Evolutionary conservation across 2,888 invertebrate genomes (phyloP), one percentile per base, ranked within the genome.

Genomic region (Papilio gigon): DNA sequence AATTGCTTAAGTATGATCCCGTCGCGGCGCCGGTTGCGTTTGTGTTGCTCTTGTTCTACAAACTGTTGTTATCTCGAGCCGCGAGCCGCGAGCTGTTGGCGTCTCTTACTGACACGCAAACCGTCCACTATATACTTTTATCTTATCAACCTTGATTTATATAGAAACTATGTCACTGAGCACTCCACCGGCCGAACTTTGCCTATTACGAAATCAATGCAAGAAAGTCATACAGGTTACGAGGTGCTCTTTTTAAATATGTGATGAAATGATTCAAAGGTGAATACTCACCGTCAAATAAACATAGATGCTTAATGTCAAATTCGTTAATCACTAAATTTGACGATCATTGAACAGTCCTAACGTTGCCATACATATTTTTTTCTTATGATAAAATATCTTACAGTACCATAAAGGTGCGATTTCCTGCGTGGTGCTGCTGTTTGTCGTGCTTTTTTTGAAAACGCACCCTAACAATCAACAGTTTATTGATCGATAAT

Each of bases 131-230:
- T 17, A 53, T 53, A 76, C 75, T 77, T 77, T 79, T 84, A 84
- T 87, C 85, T 86, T 84, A 84, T 85, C 83, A 84, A 82, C 81
- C 82, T 84, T 84, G 82, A 82, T 84, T 83, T 84, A 81, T 83
- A 80, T 82, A 80, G 78, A 78, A 83, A 84, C 78, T 72, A 76
- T 84, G 82, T 84, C 80, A 81, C 76, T 75, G 71, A 72, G 76
- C 72, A 74, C 71, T 56, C 14, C 50, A 58, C 47, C 61, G 61
- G 61, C 70, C 71, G 71, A 73, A 72, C 73, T 71, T 67, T 69
- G 71, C 70, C 14, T 60, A 35, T 74, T 74, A 72, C 71, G 72
- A 75, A 73, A 77, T 70, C 65, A 37, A 66, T 64, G 37, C 25
- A 56, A 62, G 44, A 68, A 63, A 68, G 17, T 30, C 42, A 12